Evolutionary conservation across 2,888 invertebrate genomes (phyloP).

Genomic region (Digitonthophagus gazella): DNA sequence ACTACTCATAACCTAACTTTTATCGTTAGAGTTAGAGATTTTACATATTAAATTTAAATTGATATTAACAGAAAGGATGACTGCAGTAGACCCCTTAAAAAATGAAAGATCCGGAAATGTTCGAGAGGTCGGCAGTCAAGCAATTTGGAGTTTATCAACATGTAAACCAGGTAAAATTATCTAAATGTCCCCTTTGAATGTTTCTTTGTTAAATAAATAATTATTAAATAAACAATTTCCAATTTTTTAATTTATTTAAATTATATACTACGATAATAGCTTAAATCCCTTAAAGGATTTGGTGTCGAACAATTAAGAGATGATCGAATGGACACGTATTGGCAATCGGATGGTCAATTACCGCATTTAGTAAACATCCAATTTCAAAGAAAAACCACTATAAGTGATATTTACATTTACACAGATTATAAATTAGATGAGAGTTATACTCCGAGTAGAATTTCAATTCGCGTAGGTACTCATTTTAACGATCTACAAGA

Average conservation of each 20-base stretch:
- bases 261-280: too few relatives aligned
- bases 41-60: not conserved
- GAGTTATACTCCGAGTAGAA: slow-evolving; percentile 96
- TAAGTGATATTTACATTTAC: slow-evolving; percentile 94
- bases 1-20: not conserved
- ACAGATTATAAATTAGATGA: slow-evolving; percentile 98
- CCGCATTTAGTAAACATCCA: slow-evolving; percentile 98
- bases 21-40: not conserved
- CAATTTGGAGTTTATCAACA: slow-evolving; percentile 97
- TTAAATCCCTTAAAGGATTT: too few relatives aligned
- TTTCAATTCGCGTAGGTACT: slow-evolving; percentile 89
- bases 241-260: too few relatives aligned
- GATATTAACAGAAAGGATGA: slow-evolving; percentile 24
- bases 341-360: slow-evolving; percentile 99
- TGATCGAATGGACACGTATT: slow-evolving; percentile 95
- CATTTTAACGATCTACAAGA: slow-evolving; percentile 97
- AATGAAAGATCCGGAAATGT: slow-evolving; percentile 48
- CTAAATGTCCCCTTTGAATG: too few relatives aligned
- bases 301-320: slow-evolving; percentile 96
- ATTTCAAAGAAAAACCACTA: slow-evolving; percentile 91
- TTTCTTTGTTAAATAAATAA: slow-evolving; percentile 2
- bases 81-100: slow-evolving; percentile 59
- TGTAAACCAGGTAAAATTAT: slow-evolving; percentile 92
- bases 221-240: not conserved
- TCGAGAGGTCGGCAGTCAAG: slow-evolving; percentile 49